These are phyloP conservation scores for Cheilosia pagana DNA, from an alignment of 2,888 invertebrate genomes.

Conservation along the genomic window DNA sequence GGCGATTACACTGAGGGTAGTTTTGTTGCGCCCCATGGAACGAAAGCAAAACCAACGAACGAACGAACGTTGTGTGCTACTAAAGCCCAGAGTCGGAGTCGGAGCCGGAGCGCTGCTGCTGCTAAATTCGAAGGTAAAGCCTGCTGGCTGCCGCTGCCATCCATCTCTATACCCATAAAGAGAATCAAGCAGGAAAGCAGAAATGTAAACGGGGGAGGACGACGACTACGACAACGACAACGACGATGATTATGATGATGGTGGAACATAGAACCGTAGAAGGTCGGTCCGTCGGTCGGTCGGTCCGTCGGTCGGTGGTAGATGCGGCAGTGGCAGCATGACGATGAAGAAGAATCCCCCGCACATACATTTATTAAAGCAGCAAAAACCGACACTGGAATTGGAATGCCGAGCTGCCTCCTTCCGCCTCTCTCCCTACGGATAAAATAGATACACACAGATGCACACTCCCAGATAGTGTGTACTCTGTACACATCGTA, in stretches of 20 bases:
- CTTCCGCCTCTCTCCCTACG: slow-evolving; percentile 33
- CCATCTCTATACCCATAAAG: slow-evolving; percentile 33
- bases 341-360: slow-evolving; percentile 40
- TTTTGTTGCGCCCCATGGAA: slow-evolving; percentile 47
- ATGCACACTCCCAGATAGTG: slow-evolving; percentile 22
- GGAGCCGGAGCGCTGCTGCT: no score
- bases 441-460: slow-evolving; percentile 43
- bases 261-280: background rate
- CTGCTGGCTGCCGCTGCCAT: slow-evolving; percentile 9
- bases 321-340: background rate
- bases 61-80: slow-evolving; percentile 40
- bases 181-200: slow-evolving; percentile 28
- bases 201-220: slow-evolving; percentile 22
- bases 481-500: slow-evolving; percentile 42
- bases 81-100: slow-evolving; percentile 36
- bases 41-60: slow-evolving; percentile 36
- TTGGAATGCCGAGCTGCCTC: slow-evolving; percentile 18
- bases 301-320: slow-evolving; percentile 12
- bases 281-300: slow-evolving; percentile 16
- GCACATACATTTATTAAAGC: slow-evolving; percentile 22
- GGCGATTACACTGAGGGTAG: slow-evolving; percentile 55
- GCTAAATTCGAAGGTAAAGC: slow-evolving; percentile 47
- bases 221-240: background rate
- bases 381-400: slow-evolving; percentile 42
- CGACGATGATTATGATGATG: slow-evolving; percentile 6